These are phyloP conservation scores for Lamprologus ornatipinnis DNA, from an alignment of 2,113 vertebrate genomes.

Conservation along the genomic window DNA sequence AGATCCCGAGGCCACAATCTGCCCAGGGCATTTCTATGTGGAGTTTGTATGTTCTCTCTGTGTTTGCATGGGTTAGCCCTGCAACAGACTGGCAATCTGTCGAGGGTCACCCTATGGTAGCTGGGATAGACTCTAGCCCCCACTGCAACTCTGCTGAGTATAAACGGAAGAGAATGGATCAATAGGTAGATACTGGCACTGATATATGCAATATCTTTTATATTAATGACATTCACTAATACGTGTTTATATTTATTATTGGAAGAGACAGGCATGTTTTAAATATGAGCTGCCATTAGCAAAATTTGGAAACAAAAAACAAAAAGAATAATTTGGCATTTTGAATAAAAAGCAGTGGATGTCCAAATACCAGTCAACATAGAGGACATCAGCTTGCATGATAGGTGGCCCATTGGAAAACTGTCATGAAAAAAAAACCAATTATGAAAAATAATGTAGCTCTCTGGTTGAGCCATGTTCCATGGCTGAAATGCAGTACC, in stretches of 20 bases:
- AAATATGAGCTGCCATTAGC: background rate
- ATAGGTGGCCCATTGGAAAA: background rate
- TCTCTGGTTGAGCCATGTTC: background rate
- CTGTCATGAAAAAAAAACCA: background rate
- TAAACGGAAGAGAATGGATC: background rate
- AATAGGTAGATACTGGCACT: background rate
- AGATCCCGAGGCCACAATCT: background rate
- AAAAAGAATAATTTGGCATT: background rate
- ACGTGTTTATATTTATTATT: background rate
- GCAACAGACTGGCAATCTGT: background rate
- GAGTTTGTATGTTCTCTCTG: background rate
- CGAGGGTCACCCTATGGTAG: background rate
- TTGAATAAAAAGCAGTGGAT: background rate
- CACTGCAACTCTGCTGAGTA: background rate
- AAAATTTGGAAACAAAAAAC: background rate
- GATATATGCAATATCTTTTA: background rate
- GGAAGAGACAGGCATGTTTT: background rate
- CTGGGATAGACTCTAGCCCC: background rate
- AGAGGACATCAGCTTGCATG: background rate
- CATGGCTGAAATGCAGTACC: background rate
- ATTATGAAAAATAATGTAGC: background rate
- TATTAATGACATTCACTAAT: background rate
- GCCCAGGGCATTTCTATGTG: background rate
- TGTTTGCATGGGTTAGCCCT: background rate
- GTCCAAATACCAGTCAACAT: background rate